Conservation (phyloP, 2,113 vertebrate genomes). For the Delphinus delphis region DNA sequence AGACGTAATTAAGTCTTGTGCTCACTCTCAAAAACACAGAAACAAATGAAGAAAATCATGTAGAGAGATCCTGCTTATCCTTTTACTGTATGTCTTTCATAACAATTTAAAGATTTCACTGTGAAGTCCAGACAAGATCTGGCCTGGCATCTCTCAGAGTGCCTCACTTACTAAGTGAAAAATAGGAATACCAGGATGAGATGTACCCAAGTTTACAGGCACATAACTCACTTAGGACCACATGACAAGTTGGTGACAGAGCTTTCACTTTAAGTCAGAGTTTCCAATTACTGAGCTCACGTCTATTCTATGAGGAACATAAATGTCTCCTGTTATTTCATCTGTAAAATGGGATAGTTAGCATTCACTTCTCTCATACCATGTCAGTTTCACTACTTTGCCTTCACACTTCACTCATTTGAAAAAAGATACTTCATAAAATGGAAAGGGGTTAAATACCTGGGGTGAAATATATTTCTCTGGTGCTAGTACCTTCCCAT, state of each 20-base stretch:
- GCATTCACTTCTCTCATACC: constrained; percentile 33
- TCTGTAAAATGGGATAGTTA: constrained; percentile 47
- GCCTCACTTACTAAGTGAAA: background rate
- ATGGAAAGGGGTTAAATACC: background rate
- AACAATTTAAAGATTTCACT: constrained; percentile 47
- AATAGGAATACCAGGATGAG: background rate
- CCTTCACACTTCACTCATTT: background rate
- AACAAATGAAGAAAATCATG: background rate
- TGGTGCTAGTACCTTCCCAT: background rate
- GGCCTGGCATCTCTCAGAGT: background rate
- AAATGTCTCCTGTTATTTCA: constrained; percentile 32
- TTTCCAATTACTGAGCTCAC: constrained; percentile 43
- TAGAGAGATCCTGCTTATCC: background rate
- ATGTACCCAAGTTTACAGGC: background rate
- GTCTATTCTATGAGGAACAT: background rate
- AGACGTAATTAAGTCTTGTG: background rate
- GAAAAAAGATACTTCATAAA: constrained; percentile 42
- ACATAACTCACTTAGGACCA: background rate
- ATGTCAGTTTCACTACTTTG: constrained; percentile 27
- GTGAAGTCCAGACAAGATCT: background rate
- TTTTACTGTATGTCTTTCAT: background rate
- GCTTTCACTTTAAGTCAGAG: constrained; percentile 22
- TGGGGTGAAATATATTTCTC: constrained; percentile 5
- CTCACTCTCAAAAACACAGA: constrained; percentile 21
- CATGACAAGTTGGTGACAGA: background rate